Base-by-base conservation (phyloP, 2,888 invertebrate genomes). In the Cheilosia impressa region DNA sequence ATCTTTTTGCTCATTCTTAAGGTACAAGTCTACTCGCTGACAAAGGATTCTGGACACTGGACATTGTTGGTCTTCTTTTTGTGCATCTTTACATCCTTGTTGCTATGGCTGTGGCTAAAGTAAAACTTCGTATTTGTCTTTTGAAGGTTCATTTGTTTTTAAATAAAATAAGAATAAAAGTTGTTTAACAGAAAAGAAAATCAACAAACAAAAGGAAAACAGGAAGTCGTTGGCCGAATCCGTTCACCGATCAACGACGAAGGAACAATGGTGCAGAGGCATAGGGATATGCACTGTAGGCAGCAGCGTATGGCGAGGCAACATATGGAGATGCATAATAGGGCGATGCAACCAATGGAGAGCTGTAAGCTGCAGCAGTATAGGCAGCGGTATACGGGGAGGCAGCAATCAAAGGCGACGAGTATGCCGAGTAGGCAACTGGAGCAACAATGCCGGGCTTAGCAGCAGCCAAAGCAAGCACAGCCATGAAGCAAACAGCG, bases 401-500 rank as follows among this genome's bases (percentile, higher is more conserved):
- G 17, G 87, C 87, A 62, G 89, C 84, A 7, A 88, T 85, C 17
- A 89, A 87, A 83, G 90, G 90, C 24, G 90, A 50, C 78, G 89
- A 89, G 75, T 89, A 88, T 34, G 87, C 87, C 84, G 90, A 89
- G 87, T 90, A 88, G 78, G 90, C 72, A 87, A 90, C 41, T n/a
- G 89, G 88, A 69, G 89, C 88, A 10, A 89, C 83, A 50, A 90
- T 88, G 13, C 89, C 90, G 1, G 90, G 90, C 81, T 90, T 90
- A 57, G 90, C 90, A 53, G 89, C 88, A 58, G 88, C 89, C 87
- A 90, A 68, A 47, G 90, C 90, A 68, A 90, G 83, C 27, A 90
- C 45, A 80, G 90, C 91, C 89, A 90, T 88, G 76, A 90, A 88
- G 87, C 91, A 90, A 38, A 90, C 53, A 87, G 90, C 80, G 58